These are phyloP conservation scores for Drosophila anomalata DNA, from an alignment of 2,888 invertebrate genomes.

Conservation along the genomic window DNA sequence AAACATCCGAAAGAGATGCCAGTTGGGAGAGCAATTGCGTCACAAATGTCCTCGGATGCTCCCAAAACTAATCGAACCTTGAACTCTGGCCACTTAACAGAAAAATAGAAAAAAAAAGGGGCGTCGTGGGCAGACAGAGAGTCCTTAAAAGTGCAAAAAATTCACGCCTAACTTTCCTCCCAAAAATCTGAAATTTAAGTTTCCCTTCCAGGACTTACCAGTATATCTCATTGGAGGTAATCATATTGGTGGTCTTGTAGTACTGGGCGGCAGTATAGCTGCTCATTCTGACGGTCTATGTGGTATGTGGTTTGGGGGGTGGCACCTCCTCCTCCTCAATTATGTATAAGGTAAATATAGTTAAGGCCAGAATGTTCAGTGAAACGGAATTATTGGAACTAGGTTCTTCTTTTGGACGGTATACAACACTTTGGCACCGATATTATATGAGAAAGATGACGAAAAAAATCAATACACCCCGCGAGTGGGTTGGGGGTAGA, in stretches of 20 bases:
- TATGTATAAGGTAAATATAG: conserved; percentile 49
- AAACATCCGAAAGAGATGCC: conserved; percentile 4
- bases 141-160: conserved; percentile 36
- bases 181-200: too few relatives aligned
- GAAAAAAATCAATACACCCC: conserved; percentile 58
- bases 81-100: conserved; percentile 33
- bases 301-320: conserved; percentile 1
- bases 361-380: conserved; percentile 51
- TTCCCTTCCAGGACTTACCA: conserved; percentile 65
- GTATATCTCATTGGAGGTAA: conserved; percentile 82
- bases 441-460: conserved; percentile 26
- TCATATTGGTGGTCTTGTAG: conserved; percentile 81
- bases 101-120: not conserved
- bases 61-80: conserved; percentile 39
- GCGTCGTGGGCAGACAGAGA: conserved; percentile 20
- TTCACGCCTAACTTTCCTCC: too few relatives aligned
- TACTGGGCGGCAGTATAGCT: conserved; percentile 75
- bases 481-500: conserved; percentile 7
- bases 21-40: conserved; percentile 37
- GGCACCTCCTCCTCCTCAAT: conserved; percentile 24
- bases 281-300: conserved; percentile 61
- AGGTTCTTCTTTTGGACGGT: conserved; percentile 69
- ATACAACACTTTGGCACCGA: conserved; percentile 68
- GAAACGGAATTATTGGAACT: conserved; percentile 46
- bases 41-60: conserved; percentile 41